Percentiles rank a stretch among this genome's conserved stretches.
phyloP scores from a whole-genome alignment of 2,888 invertebrate genomes.

The Diarsia brunnea region DNA sequence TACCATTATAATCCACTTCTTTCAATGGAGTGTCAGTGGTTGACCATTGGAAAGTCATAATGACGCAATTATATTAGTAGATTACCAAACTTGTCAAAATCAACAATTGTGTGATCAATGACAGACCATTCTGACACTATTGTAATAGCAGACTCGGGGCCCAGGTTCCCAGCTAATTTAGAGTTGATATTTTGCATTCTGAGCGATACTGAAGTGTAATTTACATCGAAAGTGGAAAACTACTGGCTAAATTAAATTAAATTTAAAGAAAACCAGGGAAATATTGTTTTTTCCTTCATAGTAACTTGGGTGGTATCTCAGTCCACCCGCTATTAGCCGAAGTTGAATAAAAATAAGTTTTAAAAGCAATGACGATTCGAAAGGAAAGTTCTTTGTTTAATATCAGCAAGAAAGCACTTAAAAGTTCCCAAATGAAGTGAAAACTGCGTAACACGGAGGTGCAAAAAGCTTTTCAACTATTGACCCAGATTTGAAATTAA shows the following conservation, averaged over 20 bases:
- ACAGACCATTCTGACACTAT: too few relatives aligned
- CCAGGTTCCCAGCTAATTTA: conserved; percentile 6
- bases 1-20: too few relatives aligned
- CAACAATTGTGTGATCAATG: too few relatives aligned
- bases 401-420: conserved; percentile 55
- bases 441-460: conserved; percentile 45
- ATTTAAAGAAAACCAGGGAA: neutral
- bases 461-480: conserved; percentile 45
- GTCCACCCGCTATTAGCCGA: conserved; percentile 22
- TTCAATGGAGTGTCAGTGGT: too few relatives aligned
- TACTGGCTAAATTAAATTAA: neutral
- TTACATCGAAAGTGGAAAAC: neutral
- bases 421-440: conserved; percentile 54
- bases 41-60: too few relatives aligned
- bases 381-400: conserved; percentile 57
- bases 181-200: conserved; percentile 4
- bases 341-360: conserved; percentile 52
- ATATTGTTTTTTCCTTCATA: conserved; percentile 21
- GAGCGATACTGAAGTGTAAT: neutral
- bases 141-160: too few relatives aligned
- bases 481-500: conserved; percentile 38
- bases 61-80: too few relatives aligned
- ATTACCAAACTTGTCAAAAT: too few relatives aligned
- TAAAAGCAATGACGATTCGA: conserved; percentile 52
- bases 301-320: conserved; percentile 17